Conservation (phyloP, 2,797 vertebrate species). For the Tolypeutes matacus region DNA sequence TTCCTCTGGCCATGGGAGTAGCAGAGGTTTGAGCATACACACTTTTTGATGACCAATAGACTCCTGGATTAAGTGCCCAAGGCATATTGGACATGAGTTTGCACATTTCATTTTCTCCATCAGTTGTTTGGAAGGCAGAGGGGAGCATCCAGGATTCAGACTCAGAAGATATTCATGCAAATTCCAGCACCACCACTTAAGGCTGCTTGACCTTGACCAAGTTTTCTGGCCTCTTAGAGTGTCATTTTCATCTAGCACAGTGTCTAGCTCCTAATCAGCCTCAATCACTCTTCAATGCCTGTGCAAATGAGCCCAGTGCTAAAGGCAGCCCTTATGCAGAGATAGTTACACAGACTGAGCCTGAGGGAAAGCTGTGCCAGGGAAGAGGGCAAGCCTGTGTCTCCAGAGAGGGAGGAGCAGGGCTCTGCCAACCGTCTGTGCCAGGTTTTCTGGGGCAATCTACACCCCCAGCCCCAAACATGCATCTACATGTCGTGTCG, state of each 20-base stretch:
- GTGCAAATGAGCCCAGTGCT: neutral
- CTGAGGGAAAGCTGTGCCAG: neutral
- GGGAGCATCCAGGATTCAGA: neutral
- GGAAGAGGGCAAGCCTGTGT: neutral
- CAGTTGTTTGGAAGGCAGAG: neutral
- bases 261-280: neutral
- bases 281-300: neutral
- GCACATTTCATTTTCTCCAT: neutral
- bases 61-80: neutral
- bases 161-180: neutral
- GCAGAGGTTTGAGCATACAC: neutral
- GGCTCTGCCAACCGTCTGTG: no score
- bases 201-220: neutral
- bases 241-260: neutral
- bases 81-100: no score
- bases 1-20: neutral
- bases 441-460: neutral
- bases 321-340: neutral
- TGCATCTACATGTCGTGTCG: neutral
- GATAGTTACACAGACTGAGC: neutral
- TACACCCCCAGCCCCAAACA: neutral
- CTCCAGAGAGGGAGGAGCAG: neutral
- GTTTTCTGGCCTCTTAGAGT: constrained; percentile 16
- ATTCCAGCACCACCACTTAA: neutral
- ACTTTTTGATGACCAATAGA: neutral